phyloP scores from a whole-genome alignment of 2,797 vertebrate genomes.

The Hippoglossus hippoglossus region DNA sequence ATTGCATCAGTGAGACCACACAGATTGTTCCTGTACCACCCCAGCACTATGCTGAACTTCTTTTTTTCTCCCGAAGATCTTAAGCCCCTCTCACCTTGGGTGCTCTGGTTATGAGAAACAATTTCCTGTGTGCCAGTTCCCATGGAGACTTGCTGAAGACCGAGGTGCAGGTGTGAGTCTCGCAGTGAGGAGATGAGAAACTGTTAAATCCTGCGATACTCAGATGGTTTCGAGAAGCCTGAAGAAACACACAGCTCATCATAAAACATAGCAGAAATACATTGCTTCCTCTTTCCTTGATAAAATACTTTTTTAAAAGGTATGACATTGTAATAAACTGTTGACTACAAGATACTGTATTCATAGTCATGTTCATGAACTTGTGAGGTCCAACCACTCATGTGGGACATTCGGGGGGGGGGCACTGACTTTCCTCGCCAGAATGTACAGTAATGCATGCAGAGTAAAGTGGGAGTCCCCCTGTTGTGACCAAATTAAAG shows the following conservation, averaged over 20 bases:
- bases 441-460: conserved; percentile 48
- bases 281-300: conserved; percentile 11
- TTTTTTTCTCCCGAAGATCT: conserved; percentile 16
- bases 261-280: conserved; percentile 24
- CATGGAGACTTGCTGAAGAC: conserved; percentile 71
- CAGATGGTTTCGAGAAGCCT: conserved; percentile 29
- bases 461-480: conserved; percentile 69
- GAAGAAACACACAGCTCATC: conserved; percentile 30
- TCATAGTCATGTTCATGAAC: conserved; percentile 55
- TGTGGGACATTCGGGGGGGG: conserved; percentile 62
- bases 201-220: conserved; percentile 29
- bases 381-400: conserved; percentile 66
- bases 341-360: conserved; percentile 37
- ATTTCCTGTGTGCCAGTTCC: conserved; percentile 72
- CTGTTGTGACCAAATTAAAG: conserved; percentile 84
- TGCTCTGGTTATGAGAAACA: conserved; percentile 65
- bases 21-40: conserved; percentile 44
- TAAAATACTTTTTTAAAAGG: conserved; percentile 10
- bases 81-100: conserved; percentile 59
- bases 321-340: conserved; percentile 24
- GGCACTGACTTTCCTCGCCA: conserved; percentile 61
- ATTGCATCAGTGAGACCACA: conserved; percentile 42
- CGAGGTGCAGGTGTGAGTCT: conserved; percentile 45
- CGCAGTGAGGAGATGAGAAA: conserved; percentile 19
- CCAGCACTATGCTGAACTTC: conserved; percentile 26